These are phyloP conservation scores for Venustoraphidia nigricollis DNA, from an alignment of 2,888 invertebrate species.

Conservation along the genomic window DNA sequence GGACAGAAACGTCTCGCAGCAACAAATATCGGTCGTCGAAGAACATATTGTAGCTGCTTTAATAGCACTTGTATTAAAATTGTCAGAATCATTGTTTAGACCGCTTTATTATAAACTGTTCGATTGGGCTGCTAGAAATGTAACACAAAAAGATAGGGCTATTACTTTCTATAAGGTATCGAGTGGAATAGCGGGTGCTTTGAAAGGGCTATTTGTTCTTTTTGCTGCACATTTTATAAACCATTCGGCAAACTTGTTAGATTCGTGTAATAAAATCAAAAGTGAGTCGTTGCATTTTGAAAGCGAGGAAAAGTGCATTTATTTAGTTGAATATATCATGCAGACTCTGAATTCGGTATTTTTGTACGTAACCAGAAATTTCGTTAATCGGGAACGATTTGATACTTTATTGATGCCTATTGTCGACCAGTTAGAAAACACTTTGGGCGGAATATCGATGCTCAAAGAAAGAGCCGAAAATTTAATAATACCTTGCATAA, in stretches of 20 bases:
- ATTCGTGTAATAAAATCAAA: conserved; percentile 48
- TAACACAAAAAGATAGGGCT: conserved; percentile 44
- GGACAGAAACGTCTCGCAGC: conserved; percentile 20
- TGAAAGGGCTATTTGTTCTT: conserved; percentile 79
- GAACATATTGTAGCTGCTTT: conserved; percentile 59
- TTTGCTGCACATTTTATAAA: conserved; percentile 77
- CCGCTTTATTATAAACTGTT: conserved; percentile 77
- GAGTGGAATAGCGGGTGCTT: conserved; percentile 57
- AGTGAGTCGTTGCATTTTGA: conserved; percentile 33
- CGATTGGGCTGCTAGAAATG: conserved; percentile 66
- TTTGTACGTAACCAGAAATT: conserved; percentile 66
- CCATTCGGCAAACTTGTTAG: conserved; percentile 60
- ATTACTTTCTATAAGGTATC: conserved; percentile 77
- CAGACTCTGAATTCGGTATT: conserved; percentile 65
- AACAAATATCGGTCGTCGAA: conserved; percentile 47
- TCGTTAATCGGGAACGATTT: conserved; percentile 73
- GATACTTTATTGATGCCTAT: conserved; percentile 72
- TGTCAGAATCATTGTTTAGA: conserved; percentile 78
- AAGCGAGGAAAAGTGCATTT: conserved; percentile 38
- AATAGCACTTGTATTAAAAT: conserved; percentile 66
- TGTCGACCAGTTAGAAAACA: conserved; percentile 77
- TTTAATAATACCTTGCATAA: conserved; percentile 61
- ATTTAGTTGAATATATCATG: conserved; percentile 54
- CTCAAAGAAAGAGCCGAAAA: conserved; percentile 42
- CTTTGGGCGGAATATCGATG: conserved; percentile 40